Evolutionary conservation across 2,113 vertebrate genomes (phyloP), one percentile per base, ranked within the genome.

Genomic region (Ifrita kowaldi): DNA sequence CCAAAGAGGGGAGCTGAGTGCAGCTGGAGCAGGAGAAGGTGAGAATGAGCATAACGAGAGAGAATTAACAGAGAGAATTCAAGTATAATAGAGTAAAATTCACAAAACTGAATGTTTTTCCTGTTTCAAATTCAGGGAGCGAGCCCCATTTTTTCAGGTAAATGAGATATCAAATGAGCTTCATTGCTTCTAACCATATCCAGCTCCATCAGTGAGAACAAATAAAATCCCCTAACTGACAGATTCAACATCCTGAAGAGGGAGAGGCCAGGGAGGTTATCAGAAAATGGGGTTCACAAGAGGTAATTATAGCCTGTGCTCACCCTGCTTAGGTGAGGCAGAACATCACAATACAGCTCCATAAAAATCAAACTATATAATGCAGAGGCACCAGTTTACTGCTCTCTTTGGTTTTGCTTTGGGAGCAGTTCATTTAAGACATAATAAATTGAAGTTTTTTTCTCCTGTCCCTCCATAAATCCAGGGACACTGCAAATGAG

Each of bases 381-480:
- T 23, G 90, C 59, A 46, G 69, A 94, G 79, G 78, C 81, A 89
- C 74, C 73, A 88, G 81, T 97, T 97, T 97, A 95, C 76, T 89
- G 84, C 95, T 84, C 83, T 97, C 96, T 97, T 97, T 97, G 96
- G 87, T 98, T 98, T 97, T 95, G 97, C 97, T 98, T 96, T 93
- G 97, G 97, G 97, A 97, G 97, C 95, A 91, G 95, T 97, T 98
- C 97, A 90, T 98, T 98, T 98, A 97, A 97, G 96, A 96, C 55
- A 90, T 89, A 97, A 97, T 98, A 98, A 97, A 98, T 97, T 63
- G 89, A 89, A 96, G 90, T 6, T 92, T 91, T 91, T 90, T 85
- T 44, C 56, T 70, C 90, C 93, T 49, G 62, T 89, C 80, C 94
- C 78, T 87, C 95, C 91, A 97, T 98, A 98, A 98, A 98, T 98